Conservation (phyloP, 2,888 invertebrate genomes). For the Conus canariensis region DNA sequence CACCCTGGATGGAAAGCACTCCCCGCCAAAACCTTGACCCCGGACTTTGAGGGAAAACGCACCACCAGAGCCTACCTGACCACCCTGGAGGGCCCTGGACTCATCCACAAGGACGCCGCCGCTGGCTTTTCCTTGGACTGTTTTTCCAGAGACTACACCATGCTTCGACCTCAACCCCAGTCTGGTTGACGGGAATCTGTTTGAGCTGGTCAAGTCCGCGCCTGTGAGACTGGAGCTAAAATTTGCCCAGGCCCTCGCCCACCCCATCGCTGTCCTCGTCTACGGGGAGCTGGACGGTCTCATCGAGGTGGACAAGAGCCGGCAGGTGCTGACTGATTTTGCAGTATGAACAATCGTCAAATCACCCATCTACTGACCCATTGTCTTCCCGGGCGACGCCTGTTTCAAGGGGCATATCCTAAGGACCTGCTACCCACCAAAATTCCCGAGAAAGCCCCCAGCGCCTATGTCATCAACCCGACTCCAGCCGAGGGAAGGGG, state of each 20-base stretch:
- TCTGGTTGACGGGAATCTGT: conserved; percentile 17
- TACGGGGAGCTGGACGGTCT: conserved; percentile 31
- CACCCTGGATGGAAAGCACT: conserved; percentile 39
- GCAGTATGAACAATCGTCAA: not conserved
- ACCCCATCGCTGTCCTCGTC: conserved; percentile 26
- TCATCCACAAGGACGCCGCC: not conserved
- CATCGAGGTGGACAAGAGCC: conserved; percentile 33
- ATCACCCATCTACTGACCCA: not conserved
- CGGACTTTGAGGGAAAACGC: conserved; percentile 8
- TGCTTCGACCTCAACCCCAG: conserved; percentile 26
- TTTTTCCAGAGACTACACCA: not conserved
- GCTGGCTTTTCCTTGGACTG: not conserved
- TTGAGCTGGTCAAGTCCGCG: conserved; percentile 18
- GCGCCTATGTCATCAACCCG: not conserved
- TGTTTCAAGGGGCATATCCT: not conserved
- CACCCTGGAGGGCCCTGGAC: not conserved
- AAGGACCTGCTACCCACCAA: not conserved
- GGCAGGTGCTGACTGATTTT: conserved; percentile 24
- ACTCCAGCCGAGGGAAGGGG: not conserved
- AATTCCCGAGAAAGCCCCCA: not conserved
- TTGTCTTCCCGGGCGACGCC: not conserved
- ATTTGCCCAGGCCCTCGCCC: conserved; percentile 7
- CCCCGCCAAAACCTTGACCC: conserved; percentile 26
- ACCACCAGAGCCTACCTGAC: not conserved
- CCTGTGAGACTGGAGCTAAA: conserved; percentile 26